Evolutionary conservation across 2,888 invertebrate species (phyloP), one percentile per base, ranked within the genome.

Genomic region (Cacoxenus indagator): DNA sequence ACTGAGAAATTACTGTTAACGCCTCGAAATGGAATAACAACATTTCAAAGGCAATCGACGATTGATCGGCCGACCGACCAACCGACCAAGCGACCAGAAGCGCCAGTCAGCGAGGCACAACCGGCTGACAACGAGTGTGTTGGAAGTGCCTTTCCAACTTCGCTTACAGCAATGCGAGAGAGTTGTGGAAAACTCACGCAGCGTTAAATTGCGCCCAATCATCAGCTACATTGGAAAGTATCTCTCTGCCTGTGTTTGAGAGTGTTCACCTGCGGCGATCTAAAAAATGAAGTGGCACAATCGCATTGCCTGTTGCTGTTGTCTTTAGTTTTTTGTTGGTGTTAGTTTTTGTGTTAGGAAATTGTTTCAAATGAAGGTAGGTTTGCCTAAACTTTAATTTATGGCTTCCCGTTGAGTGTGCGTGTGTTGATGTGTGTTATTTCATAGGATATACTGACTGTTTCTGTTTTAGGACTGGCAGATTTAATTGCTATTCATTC

Each of bases 181-280:
- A 37, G 37, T 54, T 54, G 11, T 14, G 59, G 72, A 69, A 72
- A 73, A 54, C 80, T 79, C 80, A 81, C 83, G 80, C 80, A 79
- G 80, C 82, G 80, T 81, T 81, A 81, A 81, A 81, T 83, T 73
- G 76, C 66, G 67, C 71, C 78, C 80, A 80, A 83, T 83, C 80
- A 83, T 71, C 64, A 22, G 24, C 17, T 19, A 37, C 37, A 37
- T 9, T 51, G 51, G 19, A 17, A 51, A 51, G 51, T 51, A 22
- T 37, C 1, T 37, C 37, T 37, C 9, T 37, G 14, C 14, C 5
- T 31, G 31, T 31, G 31, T 31, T 4, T 31, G 31, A 6, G 54
- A 17, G 72, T 67, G 70, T 77, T 82, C 80, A 80, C 79, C 80
- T 83, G 80, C 80, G 81, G 77, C 66, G 64, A 65, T 31, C 37